Base-by-base conservation (phyloP, 2,113 vertebrate species). In the Percina caprodes region DNA sequence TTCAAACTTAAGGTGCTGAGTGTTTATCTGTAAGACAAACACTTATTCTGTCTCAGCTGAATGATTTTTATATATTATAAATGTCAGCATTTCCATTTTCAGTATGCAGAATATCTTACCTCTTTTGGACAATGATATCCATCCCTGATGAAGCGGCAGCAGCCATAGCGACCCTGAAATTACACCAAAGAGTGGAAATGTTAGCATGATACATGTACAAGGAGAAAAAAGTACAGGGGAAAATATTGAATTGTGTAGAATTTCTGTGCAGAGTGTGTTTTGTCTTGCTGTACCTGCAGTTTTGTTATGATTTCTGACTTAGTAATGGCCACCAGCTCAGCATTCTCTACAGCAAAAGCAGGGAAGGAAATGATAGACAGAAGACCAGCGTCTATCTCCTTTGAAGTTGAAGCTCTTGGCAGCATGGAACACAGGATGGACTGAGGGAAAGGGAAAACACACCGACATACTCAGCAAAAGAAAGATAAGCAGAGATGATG, bases 361-460 rank as follows among this genome's bases (percentile, higher is more conserved):
- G 98, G 98, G 84, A 97, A 99, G 63, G 98, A 99, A 94, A 99
- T 99, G 78, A 99, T 94, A 2, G 98, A 97, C 62, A 99, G 95
- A 72, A 99, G 97, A 6, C 98, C 98, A 10, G 98, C 97, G 45
- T 99, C 98, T 23, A 99, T 99, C 91, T 99, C 98, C 92, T 99
- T 99, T 1, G 98, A 99, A 0, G 98, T 98, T 4, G 98, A 99
- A 24, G 98, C 98, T 92, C 98, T 95, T 7, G 98, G 98, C 84
- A 99, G 92, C 98, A 99, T 97, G 83, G 98, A 99, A 91, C 97
- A 97, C n/a, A 99, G 93, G 91, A 99, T 99, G 82, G 98, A 98
- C 98, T 99, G 89, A 72, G 84, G 26, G 66, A 33, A 67, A 65
- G 84, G 26, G 66, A 33, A 67, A 67, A 55, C 21, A 80, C 21